Base-by-base conservation (phyloP, 2,797 vertebrate genomes). In the Enteromius trimaculatus region DNA sequence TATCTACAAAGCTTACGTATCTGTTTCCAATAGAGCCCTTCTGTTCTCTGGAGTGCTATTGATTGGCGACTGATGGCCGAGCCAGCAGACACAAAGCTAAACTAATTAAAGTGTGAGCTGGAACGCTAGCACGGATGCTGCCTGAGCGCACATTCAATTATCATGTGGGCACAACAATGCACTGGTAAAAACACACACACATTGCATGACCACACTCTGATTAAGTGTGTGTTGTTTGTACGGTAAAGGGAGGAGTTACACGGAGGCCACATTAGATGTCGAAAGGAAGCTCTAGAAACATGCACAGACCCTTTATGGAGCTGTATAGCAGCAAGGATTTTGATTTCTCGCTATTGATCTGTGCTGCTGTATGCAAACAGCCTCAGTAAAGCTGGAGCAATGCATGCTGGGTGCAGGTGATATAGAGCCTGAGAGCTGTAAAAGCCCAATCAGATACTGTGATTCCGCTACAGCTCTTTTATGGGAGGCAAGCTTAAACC, bases 41-140 rank as follows among this genome's bases (percentile, higher is more conserved):
- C 88, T 90, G 90, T 89, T 92, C 91, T 92, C 86, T 83, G 87
- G 89, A 91, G 87, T 31, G 26, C 86, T 92, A 92, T 92, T 37
- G 85, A 88, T 85, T 87, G 88, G 82, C 58, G 13, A 9, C 89
- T 87, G 88, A 91, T 88, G 88, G 88, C 90, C 90, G 91, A 91
- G 88, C 85, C 90, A 82, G 1, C 88, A 90, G 6, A 90, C 88
- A 92, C 23, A 47, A 92, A 92, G 88, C 84, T 85, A 84, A 92
- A 92, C 91, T 89, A 93, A 95, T 94, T 93, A 93, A 93, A 89
- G 92, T 90, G 88, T 88, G 87, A 91, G 86, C 88, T 85, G 87
- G 83, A 90, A 89, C 85, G 88, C 90, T 84, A 66, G 85, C 89
- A 86, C 85, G 91, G 86, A 87, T 86, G 86, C 83, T 89, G 80